Base-by-base conservation (phyloP, 1,140 invertebrate species). In the Vanessa tameamea region DNA sequence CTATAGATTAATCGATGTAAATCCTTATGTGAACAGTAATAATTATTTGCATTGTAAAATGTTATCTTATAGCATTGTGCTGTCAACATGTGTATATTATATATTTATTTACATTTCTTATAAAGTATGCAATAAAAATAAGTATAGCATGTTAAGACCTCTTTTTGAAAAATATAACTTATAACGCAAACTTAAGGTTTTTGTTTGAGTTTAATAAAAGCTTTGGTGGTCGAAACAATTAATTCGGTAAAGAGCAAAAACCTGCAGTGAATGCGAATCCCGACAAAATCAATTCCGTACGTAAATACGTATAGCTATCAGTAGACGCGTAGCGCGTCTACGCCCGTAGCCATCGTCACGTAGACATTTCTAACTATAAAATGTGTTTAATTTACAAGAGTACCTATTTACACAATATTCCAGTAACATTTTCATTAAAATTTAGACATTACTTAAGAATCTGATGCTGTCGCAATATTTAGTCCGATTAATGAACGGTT, bases 271-370 rank as follows among this genome's bases (percentile, higher is more conserved):
- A 85, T 85, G 76, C 79, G 59, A 74, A 84, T 78, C 71, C 78
- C 69, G 69, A 76, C 75, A 83, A 84, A 86, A 85, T 86, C 81
- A 88, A 87, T 87, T 73, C 74, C 59, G 47, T n/a, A 31, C 69
- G 72, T 72, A 77, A 77, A 73, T 76, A 81, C 55, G 48, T 63
- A 64, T 78, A 80, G 59, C 66, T 59, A 78, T 72, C 79, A 84
- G 80, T 80, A 82, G 81, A 47, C 79, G 77, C 81, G 82, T 81
- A 82, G 81, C 63, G 78, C 55, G 55, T 67, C 80, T 83, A 87
- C 82, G 82, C 55, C 74, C 72, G 81, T 79, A 81, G 76, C 74
- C 61, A 47, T 66, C 50, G 68, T 73, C 78, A 82, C 81, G 81
- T 81, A 79, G 81, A 67, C 73, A 64, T 15, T 20, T 37, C 69